These are phyloP conservation scores for Acleris emargana DNA, from an alignment of 2,888 invertebrate genomes.

Conservation along the genomic window DNA sequence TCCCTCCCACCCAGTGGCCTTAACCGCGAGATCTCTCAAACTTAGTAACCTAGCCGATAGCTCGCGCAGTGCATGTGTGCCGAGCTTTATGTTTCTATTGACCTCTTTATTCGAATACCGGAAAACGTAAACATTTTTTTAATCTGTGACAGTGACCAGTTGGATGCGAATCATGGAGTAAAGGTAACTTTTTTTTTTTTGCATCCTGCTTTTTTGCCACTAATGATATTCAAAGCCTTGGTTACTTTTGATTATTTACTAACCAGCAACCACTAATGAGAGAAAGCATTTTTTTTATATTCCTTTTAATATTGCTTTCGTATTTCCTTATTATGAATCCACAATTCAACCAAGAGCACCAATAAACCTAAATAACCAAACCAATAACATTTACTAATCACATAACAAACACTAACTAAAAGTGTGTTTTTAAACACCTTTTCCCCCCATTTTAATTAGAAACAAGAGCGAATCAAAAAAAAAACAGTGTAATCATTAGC, in stretches of 20 bases:
- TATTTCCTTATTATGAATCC: too few relatives aligned
- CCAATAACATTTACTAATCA: too few relatives aligned
- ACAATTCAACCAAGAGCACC: too few relatives aligned
- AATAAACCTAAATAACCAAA: too few relatives aligned
- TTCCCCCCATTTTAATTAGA: too few relatives aligned
- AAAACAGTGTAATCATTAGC: too few relatives aligned
- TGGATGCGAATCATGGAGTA: conserved; percentile 44
- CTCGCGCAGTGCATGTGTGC: conserved; percentile 56
- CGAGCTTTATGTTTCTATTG: conserved; percentile 44
- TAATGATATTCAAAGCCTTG: not conserved
- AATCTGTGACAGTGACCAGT: conserved; percentile 44
- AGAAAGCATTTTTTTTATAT: not conserved
- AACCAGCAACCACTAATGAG: conserved; percentile 1
- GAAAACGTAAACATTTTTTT: conserved; percentile 54
- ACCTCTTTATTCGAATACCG: conserved; percentile 50
- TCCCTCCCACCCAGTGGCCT: conserved; percentile 50
- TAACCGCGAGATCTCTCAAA: conserved; percentile 57
- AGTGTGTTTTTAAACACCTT: too few relatives aligned
- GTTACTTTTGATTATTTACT: conserved; percentile 2
- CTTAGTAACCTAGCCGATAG: conserved; percentile 62
- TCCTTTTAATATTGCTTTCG: too few relatives aligned
- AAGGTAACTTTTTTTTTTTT: conserved; percentile 43
- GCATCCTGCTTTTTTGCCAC: not conserved
- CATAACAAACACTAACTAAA: too few relatives aligned
- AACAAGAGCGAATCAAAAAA: too few relatives aligned